Conservation (phyloP, 2,113 vertebrate species). For the Halichoeres trimaculatus region DNA sequence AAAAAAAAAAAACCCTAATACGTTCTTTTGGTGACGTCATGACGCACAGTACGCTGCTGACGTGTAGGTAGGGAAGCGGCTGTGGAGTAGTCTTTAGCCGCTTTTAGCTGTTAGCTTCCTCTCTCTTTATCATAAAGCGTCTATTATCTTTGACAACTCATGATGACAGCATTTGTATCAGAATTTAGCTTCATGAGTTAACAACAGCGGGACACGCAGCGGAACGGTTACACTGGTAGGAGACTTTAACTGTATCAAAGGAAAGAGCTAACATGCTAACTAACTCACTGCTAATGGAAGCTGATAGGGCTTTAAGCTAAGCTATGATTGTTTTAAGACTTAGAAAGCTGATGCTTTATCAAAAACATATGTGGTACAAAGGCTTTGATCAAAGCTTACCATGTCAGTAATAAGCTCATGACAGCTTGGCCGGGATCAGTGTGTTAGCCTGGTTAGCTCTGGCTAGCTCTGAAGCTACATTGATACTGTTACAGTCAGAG, state of each 20-base stretch:
- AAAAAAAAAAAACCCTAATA: neutral
- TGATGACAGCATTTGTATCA: neutral
- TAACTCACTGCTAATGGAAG: constrained; percentile 6
- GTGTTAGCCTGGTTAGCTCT: too few relatives aligned
- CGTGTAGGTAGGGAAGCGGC: constrained; percentile 79
- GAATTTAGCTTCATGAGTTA: neutral
- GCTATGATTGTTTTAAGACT: neutral
- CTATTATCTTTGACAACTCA: neutral
- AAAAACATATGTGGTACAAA: neutral
- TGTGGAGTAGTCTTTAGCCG: neutral
- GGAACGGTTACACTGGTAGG: constrained; percentile 48
- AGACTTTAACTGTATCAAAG: neutral
- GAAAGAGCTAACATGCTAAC: neutral
- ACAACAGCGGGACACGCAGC: constrained; percentile 3
- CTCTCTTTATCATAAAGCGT: neutral
- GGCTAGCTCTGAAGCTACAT: too few relatives aligned
- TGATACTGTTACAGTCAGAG: too few relatives aligned
- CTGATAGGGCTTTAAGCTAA: neutral
- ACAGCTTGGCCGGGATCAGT: too few relatives aligned
- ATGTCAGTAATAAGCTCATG: too few relatives aligned
- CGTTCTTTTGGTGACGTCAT: constrained; percentile 28
- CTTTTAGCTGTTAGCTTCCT: neutral
- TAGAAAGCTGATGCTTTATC: neutral
- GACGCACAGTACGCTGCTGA: constrained; percentile 68
- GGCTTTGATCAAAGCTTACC: neutral